These are phyloP conservation scores for Cordylochernes scorpioides DNA, from an alignment of 2,888 invertebrate genomes.

Conservation along the genomic window DNA sequence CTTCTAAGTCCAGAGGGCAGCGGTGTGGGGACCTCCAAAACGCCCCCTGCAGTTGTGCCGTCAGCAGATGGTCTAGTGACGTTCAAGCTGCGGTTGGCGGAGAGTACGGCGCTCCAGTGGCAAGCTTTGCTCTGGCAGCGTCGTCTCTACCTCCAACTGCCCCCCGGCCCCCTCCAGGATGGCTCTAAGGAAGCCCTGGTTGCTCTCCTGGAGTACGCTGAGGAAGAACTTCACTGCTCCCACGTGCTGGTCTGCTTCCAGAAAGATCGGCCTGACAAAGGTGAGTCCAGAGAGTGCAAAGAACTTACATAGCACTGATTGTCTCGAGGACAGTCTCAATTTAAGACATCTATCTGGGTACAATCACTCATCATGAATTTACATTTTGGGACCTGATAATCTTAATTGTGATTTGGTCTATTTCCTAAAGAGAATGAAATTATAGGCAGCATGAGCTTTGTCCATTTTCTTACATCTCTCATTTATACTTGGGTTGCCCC, in stretches of 20 bases:
- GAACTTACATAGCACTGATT: slow-evolving; percentile 1
- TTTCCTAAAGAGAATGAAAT: too few species aligned
- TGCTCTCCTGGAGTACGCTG: slow-evolving; percentile 75
- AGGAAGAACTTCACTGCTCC: slow-evolving; percentile 58
- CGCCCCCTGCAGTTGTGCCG: slow-evolving; percentile 38
- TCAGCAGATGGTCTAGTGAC: too few species aligned
- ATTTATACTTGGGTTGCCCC: too few species aligned
- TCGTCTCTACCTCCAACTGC: slow-evolving; percentile 64
- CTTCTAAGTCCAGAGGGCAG: slow-evolving; percentile 35
- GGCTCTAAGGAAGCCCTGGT: slow-evolving; percentile 74
- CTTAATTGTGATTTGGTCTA: too few species aligned
- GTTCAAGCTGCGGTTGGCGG: slow-evolving; percentile 11
- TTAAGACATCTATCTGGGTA: too few species aligned
- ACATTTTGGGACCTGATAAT: too few species aligned
- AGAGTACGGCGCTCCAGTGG: slow-evolving; percentile 29
- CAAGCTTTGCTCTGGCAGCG: slow-evolving; percentile 51
- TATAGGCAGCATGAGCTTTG: too few species aligned
- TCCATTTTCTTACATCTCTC: too few species aligned
- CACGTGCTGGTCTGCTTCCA: slow-evolving; percentile 52
- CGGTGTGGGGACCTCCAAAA: slow-evolving; percentile 39
- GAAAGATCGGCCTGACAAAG: slow-evolving; percentile 53
- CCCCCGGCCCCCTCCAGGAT: slow-evolving; percentile 53
- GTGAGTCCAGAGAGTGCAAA: slow-evolving; percentile 22
- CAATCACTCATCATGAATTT: too few species aligned
- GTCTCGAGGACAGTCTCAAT: slow-evolving; percentile 1